Evolutionary conservation across 2,888 invertebrate species (phyloP).

Genomic region (Danaus chrysippus): DNA sequence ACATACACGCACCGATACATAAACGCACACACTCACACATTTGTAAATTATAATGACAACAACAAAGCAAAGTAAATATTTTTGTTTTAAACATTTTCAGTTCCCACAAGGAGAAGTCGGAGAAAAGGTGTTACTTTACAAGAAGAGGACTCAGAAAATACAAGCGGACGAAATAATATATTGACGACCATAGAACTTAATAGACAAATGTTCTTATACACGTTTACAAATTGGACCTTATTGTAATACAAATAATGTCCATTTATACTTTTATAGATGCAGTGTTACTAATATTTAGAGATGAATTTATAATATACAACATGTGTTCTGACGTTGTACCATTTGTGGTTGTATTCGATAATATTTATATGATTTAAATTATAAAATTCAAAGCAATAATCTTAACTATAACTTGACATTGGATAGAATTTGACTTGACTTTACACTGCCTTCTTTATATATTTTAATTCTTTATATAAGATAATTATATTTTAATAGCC

Average conservation of each 20-base stretch:
- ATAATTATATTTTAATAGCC: neutral
- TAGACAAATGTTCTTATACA: constrained; percentile 18
- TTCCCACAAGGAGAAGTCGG: constrained; percentile 68
- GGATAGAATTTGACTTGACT: too few species aligned
- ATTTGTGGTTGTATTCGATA: neutral
- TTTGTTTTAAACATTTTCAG: constrained; percentile 38
- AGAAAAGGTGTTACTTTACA: constrained; percentile 61
- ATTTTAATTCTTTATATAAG: too few species aligned
- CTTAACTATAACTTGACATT: too few species aligned
- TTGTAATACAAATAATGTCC: neutral
- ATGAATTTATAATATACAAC: constrained; percentile 3
- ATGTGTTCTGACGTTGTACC: neutral
- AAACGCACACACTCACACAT: too few species aligned
- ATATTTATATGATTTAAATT: neutral
- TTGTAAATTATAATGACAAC: too few species aligned
- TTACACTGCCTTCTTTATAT: too few species aligned
- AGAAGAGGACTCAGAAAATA: constrained; percentile 38
- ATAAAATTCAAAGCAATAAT: too few species aligned
- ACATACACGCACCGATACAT: too few species aligned
- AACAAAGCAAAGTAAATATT: too few species aligned
- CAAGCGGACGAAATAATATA: constrained; percentile 48
- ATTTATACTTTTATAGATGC: neutral
- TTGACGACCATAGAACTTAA: constrained; percentile 20
- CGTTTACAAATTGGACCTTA: constrained; percentile 2
- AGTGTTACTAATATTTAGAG: constrained; percentile 4